Percentiles rank a stretch among this genome's conserved stretches.
Conservation (phyloP, 2,113 vertebrate genomes). For the Entomyzon cyanotis region DNA sequence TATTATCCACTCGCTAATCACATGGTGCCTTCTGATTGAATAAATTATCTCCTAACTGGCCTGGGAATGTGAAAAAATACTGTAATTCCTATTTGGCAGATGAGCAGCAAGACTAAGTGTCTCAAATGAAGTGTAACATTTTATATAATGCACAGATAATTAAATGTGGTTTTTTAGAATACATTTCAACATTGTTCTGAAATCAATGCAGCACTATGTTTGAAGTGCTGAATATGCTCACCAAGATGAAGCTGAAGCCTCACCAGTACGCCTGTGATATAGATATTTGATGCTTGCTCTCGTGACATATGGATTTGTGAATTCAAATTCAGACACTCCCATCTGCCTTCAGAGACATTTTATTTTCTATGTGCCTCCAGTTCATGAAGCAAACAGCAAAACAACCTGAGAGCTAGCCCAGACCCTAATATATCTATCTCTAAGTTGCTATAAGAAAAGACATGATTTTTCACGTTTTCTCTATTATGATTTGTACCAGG, state of each 20-base stretch:
- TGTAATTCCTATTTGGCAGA: background rate
- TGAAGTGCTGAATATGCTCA: background rate
- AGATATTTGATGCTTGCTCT: background rate
- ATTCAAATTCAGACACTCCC: background rate
- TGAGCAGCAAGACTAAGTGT: background rate
- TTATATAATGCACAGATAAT: background rate
- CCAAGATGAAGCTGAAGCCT: background rate
- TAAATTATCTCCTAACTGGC: background rate
- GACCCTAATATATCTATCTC: background rate
- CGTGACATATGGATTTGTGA: background rate
- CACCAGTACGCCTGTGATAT: background rate
- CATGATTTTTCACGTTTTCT: background rate
- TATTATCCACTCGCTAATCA: background rate
- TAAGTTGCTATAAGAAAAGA: background rate
- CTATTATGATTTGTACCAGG: background rate
- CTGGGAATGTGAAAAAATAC: background rate
- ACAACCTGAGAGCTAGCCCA: background rate
- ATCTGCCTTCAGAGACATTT: background rate
- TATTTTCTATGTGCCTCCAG: background rate
- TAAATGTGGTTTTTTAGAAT: background rate
- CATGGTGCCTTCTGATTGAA: background rate
- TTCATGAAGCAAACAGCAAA: background rate
- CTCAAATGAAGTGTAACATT: background rate
- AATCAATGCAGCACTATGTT: background rate
- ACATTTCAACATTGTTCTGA: background rate